These are phyloP conservation scores for Siderastrea radians DNA, from an alignment of 92 coral and sea anemone species.

Conservation along the genomic window DNA sequence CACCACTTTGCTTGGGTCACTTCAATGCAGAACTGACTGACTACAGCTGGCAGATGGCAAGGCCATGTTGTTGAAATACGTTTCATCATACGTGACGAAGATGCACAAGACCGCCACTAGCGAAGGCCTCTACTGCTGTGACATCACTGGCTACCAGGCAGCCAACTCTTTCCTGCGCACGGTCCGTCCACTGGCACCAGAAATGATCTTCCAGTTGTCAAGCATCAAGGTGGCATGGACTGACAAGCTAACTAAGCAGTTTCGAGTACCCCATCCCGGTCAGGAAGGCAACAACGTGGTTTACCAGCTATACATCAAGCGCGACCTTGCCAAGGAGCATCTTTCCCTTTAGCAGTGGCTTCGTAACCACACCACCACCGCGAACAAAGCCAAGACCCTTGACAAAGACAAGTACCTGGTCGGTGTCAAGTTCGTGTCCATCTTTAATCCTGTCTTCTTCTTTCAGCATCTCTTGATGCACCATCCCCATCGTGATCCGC, in stretches of 20 bases:
- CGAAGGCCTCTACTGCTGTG: conserved; percentile 25
- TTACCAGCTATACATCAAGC: background rate
- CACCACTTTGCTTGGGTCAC: conserved; percentile 33
- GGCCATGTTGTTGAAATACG: conserved; percentile 59
- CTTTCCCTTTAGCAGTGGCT: background rate
- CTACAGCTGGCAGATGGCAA: conserved; percentile 58
- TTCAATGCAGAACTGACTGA: conserved; percentile 68
- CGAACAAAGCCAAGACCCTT: background rate
- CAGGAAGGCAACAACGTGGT: background rate
- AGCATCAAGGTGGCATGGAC: conserved; percentile 32
- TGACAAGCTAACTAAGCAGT: conserved; percentile 14
- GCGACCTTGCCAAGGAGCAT: background rate
- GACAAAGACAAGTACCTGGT: conserved; percentile 27
- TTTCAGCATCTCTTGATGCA: conserved; percentile 28
- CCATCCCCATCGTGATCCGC: background rate
- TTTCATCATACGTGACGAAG: conserved; percentile 62
- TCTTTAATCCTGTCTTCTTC: conserved; percentile 29
- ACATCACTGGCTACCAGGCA: conserved; percentile 34
- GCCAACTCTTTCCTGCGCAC: conserved; percentile 23
- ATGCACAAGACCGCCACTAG: conserved; percentile 40
- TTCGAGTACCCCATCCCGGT: background rate
- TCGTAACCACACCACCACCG: background rate
- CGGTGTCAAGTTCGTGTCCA: conserved; percentile 30
- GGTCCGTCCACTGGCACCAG: conserved; percentile 35
- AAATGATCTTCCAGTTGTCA: conserved; percentile 34